Evolutionary conservation across 2,888 invertebrate species (phyloP), one percentile per base, ranked within the genome.

Genomic region (Cataglyphis livida): DNA sequence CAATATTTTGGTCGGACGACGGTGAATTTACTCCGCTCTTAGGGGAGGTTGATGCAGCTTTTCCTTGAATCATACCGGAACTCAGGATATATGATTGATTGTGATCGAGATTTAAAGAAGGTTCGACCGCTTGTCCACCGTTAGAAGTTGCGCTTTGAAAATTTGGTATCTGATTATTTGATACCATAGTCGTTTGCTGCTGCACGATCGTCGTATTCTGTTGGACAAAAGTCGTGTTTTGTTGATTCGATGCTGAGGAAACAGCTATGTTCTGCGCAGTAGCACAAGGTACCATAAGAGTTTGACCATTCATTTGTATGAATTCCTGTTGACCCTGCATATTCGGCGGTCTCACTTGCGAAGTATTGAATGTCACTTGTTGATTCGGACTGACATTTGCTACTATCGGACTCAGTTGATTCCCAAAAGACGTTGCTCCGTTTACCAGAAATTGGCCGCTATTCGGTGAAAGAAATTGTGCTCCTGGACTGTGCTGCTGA

Each of bases 121-220:
- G 88, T 91, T 95, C 92, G 90, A 95, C 86, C 83, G 92, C 70
- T 54, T 89, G 79, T 10, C 88, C 82, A 64, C 87, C 87, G 64
- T 91, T 88, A 7, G 92, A 88, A 38, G 90, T 81, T 38, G 90
- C 88, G 18, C 86, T 87, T 86, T 94, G 95, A 92, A 95, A 95
- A 85, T 95, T 93, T 62, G 95, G 95, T 76, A 95, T 95, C 85
- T 95, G 96, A 90, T 97, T 96, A 91, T 97, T 97, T 0, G 97
- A 96, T 4, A 97, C 96, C 95, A 97, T 96, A 0, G 97, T 97
- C 0, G 97, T 97, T 93, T 97, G 97, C 90, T 97, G 97, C 91
- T 97, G 97, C 3, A 97, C 97, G 90, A 98, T 98, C 0, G 98
- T 98, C 0, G 98, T 97, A 92, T 98, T 98, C 90, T 98, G 98